Evolutionary conservation across 2,113 vertebrate species (phyloP), one percentile per base, ranked within the genome.

Genomic region (Epinephelus fuscoguttatus): DNA sequence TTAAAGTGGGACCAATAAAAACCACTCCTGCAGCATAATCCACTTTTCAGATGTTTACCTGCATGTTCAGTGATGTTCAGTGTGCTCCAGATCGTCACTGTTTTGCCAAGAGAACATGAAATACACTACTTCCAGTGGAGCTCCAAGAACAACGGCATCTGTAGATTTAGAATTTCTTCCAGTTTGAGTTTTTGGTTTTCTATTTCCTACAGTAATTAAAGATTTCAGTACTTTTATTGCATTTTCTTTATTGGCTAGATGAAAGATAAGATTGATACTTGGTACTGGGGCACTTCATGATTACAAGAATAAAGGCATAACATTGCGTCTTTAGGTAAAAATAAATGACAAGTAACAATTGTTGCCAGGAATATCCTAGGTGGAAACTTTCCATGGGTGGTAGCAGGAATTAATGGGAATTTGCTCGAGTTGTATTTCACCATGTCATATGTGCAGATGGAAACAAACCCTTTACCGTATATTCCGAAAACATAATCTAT

Each of bases 1-100:
- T 72, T 76, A 17, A 63, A 80, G 47, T 13, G 50, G 12, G 6
- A 13, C 53, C 30, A 53, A 19, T 75, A 40, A 13, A 53, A 71
- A 27, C 55, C 13, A 27, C 15, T 60, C 57, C n/a, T 25, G 21
- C 57, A 19, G 30, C 30, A 18, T 25, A 52, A 37, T 19, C 59
- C 59, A 2, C 15, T 40, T 75, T 25, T 62, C 19, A 52, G 45
- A 75, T 62, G 45, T 23, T 23, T 30, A 23, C 15, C 14, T 27
- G 5, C 13, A 23, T 12, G 15, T 19, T 75, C 13, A 18, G 0
- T 52, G 1, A 23, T 12, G 15, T 19, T 75, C 13, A 18, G 0
- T 52, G 1, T 23, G 13, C 59, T 62, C 17, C 30, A 64, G 17
- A 25, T 23, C 45, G 15, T 45, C 53, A 17, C 4, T 42, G 7